Evolutionary conservation across 2,113 vertebrate genomes (phyloP).

Genomic region (Elanus axillaris): DNA sequence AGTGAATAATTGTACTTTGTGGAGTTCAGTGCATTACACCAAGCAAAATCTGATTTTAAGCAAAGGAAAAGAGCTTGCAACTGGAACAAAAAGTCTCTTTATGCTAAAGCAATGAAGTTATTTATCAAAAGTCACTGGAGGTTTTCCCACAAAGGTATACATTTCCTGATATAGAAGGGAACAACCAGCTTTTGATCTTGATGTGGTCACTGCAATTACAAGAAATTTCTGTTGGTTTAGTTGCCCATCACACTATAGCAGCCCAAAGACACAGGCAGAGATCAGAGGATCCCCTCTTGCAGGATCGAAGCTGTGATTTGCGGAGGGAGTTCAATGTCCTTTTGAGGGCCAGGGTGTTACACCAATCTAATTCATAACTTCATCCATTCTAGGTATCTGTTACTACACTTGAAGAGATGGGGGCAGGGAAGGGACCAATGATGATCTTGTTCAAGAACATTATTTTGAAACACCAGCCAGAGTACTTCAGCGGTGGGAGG

Average conservation of each 20-base stretch:
- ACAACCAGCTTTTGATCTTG: not conserved
- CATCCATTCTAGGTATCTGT: accelerated
- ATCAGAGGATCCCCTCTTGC: not conserved
- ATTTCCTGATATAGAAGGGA: not conserved
- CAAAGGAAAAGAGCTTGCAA: not conserved
- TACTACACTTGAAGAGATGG: not conserved
- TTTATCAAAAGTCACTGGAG: not conserved
- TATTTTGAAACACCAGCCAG: not conserved
- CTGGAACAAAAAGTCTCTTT: not conserved
- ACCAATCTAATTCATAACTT: not conserved
- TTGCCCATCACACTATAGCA: not conserved
- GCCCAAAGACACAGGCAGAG: not conserved
- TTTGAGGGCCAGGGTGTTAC: not conserved
- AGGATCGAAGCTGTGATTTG: not conserved
- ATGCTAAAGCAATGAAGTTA: not conserved
- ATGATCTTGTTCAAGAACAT: not conserved
- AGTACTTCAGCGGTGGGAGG: not conserved
- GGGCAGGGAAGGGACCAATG: not conserved
- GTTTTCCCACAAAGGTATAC: not conserved
- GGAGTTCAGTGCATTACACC: not conserved
- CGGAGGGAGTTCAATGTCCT: not conserved
- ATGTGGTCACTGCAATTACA: not conserved
- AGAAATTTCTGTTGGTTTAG: not conserved
- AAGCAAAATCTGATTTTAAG: not conserved
- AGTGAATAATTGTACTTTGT: not conserved